Evolutionary conservation across 2,888 invertebrate genomes (phyloP).

Genomic region (Cenopis cana): DNA sequence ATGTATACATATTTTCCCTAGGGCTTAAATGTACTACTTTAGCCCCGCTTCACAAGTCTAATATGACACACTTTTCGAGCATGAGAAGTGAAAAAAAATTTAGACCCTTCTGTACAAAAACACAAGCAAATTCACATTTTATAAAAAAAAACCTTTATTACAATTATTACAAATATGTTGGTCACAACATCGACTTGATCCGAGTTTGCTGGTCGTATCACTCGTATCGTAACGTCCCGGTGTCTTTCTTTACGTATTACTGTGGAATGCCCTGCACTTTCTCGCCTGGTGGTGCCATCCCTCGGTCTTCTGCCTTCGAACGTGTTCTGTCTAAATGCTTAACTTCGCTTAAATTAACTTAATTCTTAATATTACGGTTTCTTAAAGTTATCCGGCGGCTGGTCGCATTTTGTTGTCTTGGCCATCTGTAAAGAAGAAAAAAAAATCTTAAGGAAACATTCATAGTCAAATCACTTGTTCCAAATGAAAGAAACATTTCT

Average conservation of each 20-base stretch:
- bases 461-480: too few relatives aligned
- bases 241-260: slow-evolving; percentile 71
- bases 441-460: slow-evolving; percentile 20
- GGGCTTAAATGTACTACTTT: too few relatives aligned
- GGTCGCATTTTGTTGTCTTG: slow-evolving; percentile 67
- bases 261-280: slow-evolving; percentile 81
- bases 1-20: too few relatives aligned
- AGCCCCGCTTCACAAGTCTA: too few relatives aligned
- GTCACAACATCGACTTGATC: slow-evolving; percentile 70
- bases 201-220: slow-evolving; percentile 53
- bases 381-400: slow-evolving; percentile 70
- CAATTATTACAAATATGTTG: slow-evolving; percentile 75
- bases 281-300: slow-evolving; percentile 45
- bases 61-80: too few relatives aligned
- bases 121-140: slow-evolving; percentile 36
- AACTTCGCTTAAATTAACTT: slow-evolving; percentile 70
- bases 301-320: slow-evolving; percentile 41
- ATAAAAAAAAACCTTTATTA: too few relatives aligned
- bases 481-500: background rate
- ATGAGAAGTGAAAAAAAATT: too few relatives aligned
- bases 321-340: slow-evolving; percentile 67
- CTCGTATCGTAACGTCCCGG: slow-evolving; percentile 54
- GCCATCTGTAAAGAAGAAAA: slow-evolving; percentile 67
- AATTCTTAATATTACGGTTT: slow-evolving; percentile 80
- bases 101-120: too few relatives aligned